Evolutionary conservation across 2,113 vertebrate species (phyloP).

Genomic region (Megaceryle maxima): DNA sequence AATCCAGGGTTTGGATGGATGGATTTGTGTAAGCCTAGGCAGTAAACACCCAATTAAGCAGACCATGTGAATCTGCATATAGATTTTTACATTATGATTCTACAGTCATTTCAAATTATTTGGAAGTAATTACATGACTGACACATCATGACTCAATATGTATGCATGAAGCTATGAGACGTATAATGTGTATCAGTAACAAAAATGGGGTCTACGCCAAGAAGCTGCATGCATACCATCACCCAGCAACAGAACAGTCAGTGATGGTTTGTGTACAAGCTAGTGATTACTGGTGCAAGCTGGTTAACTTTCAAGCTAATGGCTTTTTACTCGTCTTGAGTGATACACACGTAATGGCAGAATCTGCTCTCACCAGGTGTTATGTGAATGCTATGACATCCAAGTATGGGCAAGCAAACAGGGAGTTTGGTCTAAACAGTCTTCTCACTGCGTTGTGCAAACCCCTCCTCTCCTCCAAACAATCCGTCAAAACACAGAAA

Average conservation of each 20-base stretch:
- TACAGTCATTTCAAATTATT: background rate
- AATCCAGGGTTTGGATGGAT: background rate
- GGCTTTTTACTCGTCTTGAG: background rate
- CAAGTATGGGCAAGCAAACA: background rate
- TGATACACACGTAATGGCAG: background rate
- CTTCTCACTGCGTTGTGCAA: background rate
- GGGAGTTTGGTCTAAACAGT: background rate
- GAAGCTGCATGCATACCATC: background rate
- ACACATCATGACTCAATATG: conserved; percentile 11
- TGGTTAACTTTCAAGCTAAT: background rate
- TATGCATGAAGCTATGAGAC: background rate
- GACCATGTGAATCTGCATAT: background rate
- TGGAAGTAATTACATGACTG: conserved; percentile 19
- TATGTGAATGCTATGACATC: background rate
- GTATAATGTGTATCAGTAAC: background rate
- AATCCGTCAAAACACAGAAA: background rate
- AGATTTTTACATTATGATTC: conserved; percentile 1
- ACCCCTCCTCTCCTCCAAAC: background rate
- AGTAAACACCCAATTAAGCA: background rate
- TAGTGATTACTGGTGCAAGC: background rate
- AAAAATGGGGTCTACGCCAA: background rate
- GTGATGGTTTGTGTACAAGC: background rate
- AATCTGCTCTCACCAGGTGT: background rate
- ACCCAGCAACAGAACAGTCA: background rate
- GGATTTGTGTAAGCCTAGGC: background rate